A percentile compares a stretch with the other conserved stretches of the same genome.
Evolutionary conservation across 1,140 invertebrate genomes (phyloP).

Genomic region (Ostrea edulis): DNA sequence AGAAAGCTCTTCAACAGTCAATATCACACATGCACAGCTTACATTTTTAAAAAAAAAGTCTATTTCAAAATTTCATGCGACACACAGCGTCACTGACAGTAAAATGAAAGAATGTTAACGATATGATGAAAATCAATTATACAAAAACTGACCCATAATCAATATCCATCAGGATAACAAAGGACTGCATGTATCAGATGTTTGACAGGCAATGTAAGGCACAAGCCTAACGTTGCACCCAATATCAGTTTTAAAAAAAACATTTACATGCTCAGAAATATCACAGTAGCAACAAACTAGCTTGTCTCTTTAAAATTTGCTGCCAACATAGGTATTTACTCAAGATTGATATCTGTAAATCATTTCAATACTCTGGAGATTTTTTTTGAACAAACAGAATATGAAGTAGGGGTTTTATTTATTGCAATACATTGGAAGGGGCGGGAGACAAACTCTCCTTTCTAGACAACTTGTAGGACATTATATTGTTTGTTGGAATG

Average conservation of each 20-base stretch:
- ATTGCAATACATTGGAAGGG: no score
- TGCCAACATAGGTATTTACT: slow-evolving; percentile 18
- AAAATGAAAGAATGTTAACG: neutral
- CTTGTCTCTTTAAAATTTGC: slow-evolving; percentile 19
- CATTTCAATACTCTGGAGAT: neutral
- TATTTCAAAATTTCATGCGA: neutral
- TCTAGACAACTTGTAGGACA: no score
- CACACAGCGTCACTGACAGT: neutral
- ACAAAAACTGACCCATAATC: neutral
- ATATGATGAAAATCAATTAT: neutral
- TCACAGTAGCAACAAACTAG: neutral
- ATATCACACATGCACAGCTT: neutral
- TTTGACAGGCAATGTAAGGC: neutral
- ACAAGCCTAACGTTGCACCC: no score
- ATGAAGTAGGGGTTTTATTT: neutral
- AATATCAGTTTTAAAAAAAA: neutral
- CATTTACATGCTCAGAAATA: neutral
- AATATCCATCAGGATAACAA: neutral
- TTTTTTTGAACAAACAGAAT: neutral
- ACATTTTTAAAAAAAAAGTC: neutral
- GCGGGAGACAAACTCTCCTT: no score
- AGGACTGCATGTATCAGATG: slow-evolving; percentile 2
- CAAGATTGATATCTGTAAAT: slow-evolving; percentile 7
- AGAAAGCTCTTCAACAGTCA: no score
- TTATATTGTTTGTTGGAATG: no score